Base-by-base conservation (phyloP, 2,113 vertebrate species). In the Siphamia tubifer region DNA sequence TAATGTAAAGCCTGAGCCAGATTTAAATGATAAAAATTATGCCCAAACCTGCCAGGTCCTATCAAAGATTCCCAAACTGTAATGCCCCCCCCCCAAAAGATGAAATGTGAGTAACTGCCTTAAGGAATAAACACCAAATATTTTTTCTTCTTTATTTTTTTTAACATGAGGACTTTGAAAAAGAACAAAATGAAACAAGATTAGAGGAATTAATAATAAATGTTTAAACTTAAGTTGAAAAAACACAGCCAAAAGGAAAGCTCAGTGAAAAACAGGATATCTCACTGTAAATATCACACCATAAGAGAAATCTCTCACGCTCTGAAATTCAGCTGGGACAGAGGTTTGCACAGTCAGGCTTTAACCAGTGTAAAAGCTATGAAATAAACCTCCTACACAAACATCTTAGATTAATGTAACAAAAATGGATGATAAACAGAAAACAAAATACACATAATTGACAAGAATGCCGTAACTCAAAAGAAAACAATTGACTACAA, bases 81-180 rank as follows among this genome's bases (percentile, higher is more conserved):
- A n/a, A n/a, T n/a, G n/a, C n/a, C n/a, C n/a, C n/a, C n/a, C n/a
- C n/a, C n/a, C 24, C n/a, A 38, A 13, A 1, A 1, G 8, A 16
- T 1, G 6, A 0, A 36, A 12, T 0, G 7, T 6, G 24, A 8
- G 19, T 11, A 10, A 5, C 16, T 16, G 4, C n/a, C n/a, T n/a
- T 28, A 54, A 70, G 38, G n/a, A 31, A 57, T 45, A n/a, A 23
- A 71, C 23, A 52, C 31, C 30, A 56, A 23, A 30, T 11, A n/a
- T 55, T 58, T 36, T 48, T 71, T 48, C 52, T 44, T 68, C 19
- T 77, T 75, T 81, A 47, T 79, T 73, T 47, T 60, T 78, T 57
- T 86, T 77, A 39, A 86, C 75, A 83, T 45, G 45, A 79, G 11
- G 56, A 60, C 65, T 63, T 55, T 21, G 75, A 84, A 74, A 69